A percentile compares a stretch with the other conserved stretches of the same genome.
Conservation (phyloP, 2,888 invertebrate species). For the Caenorhabditis drosophilae region DNA sequence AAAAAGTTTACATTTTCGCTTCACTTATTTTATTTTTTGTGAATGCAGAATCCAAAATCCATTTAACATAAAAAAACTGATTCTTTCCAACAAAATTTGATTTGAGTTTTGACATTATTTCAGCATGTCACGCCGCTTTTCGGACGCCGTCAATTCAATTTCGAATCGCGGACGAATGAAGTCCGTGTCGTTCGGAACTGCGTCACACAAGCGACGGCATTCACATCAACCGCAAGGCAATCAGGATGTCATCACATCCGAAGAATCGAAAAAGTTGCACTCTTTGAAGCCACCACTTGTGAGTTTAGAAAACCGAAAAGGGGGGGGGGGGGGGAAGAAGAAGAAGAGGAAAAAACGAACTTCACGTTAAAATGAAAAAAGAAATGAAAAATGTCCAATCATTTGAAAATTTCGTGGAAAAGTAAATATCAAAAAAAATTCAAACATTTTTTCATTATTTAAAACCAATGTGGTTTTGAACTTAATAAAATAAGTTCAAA, state of each 20-base stretch:
- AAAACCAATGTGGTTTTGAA: too few species aligned
- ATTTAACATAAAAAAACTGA: too few species aligned
- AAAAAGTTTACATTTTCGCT: constrained; percentile 40
- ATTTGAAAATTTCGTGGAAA: constrained; percentile 14
- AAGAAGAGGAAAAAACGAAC: neutral
- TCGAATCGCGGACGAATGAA: constrained; percentile 43
- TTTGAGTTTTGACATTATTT: constrained; percentile 18
- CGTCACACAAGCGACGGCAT: constrained; percentile 38
- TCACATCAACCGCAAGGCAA: constrained; percentile 44
- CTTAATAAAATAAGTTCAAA: too few species aligned
- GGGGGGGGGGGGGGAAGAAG: constrained; percentile 1
- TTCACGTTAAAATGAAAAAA: neutral
- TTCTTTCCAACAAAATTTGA: neutral
- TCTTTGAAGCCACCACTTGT: constrained; percentile 56
- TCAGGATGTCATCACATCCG: constrained; percentile 38
- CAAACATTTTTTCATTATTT: too few species aligned
- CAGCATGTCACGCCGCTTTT: constrained; percentile 60
- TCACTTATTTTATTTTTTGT: neutral
- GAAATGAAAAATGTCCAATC: neutral
- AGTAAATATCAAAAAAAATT: neutral
- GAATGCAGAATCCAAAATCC: too few species aligned
- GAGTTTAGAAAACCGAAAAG: constrained; percentile 16
- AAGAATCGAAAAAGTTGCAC: constrained; percentile 51
- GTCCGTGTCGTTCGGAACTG: constrained; percentile 53
- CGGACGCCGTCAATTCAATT: constrained; percentile 54